Conservation (phyloP, 1,140 invertebrate species). For the Plutomurus gul region DNA sequence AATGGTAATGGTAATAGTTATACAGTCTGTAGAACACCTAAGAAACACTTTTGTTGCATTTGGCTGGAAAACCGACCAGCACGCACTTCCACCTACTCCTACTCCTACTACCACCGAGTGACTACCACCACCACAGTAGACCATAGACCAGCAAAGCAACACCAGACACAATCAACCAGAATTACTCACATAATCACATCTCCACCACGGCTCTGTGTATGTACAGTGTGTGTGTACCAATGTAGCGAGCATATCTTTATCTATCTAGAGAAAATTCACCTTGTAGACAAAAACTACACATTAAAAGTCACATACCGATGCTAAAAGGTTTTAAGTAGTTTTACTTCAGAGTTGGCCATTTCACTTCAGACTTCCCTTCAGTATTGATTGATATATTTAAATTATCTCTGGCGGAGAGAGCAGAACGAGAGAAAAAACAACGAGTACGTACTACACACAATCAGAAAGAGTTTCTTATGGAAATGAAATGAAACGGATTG, state of each 20-base stretch:
- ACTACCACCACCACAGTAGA: too few species aligned
- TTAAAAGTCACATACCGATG: neutral
- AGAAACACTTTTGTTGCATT: neutral
- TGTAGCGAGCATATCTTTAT: neutral
- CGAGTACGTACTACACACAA: too few species aligned
- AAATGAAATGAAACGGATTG: constrained; percentile 16
- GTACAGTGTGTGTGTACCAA: neutral
- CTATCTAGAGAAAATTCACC: neutral
- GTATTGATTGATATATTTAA: constrained; percentile 27
- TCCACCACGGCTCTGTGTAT: too few species aligned
- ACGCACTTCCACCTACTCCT: constrained; percentile 3
- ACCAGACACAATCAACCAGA: too few species aligned
- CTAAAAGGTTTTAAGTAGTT: constrained; percentile 27
- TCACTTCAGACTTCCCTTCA: neutral
- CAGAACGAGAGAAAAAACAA: constrained; percentile 1
- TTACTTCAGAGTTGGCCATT: too few species aligned
- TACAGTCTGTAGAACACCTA: neutral
- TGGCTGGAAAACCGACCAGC: neutral
- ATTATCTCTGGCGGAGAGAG: neutral
- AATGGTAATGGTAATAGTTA: neutral
- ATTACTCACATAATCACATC: neutral
- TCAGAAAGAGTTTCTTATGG: constrained; percentile 22
- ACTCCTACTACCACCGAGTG: neutral
- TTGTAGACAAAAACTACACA: neutral
- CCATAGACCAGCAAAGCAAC: too few species aligned